Conservation (phyloP, 2,888 invertebrate species). For the Apoda limacodes region DNA sequence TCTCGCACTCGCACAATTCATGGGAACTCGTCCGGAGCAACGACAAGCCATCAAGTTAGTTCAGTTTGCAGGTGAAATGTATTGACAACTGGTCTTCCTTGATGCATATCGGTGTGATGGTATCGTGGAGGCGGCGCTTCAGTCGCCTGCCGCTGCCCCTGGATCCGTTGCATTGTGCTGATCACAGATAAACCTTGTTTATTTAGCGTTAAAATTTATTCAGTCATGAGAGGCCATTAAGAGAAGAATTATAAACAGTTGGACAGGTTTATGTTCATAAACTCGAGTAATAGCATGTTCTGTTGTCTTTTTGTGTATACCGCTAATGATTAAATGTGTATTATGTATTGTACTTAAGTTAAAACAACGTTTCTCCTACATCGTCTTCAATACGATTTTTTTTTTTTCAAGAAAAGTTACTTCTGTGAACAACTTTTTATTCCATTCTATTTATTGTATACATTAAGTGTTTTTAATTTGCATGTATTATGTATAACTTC, state of each 20-base stretch:
- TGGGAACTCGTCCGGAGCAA: constrained; percentile 51
- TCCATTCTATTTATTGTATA: too few relatives aligned
- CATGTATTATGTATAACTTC: too few relatives aligned
- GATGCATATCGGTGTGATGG: constrained; percentile 66
- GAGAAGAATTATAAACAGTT: constrained; percentile 52
- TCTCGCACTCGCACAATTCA: constrained; percentile 55
- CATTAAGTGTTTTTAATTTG: too few relatives aligned
- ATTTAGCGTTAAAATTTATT: constrained; percentile 64
- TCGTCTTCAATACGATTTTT: too few relatives aligned
- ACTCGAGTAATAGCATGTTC: constrained; percentile 39
- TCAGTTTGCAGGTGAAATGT: constrained; percentile 60
- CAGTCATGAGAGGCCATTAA: constrained; percentile 56
- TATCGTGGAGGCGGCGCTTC: constrained; percentile 61
- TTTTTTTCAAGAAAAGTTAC: too few relatives aligned
- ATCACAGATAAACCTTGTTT: constrained; percentile 63
- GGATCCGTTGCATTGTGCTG: constrained; percentile 56
- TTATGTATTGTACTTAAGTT: too few relatives aligned
- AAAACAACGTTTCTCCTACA: too few relatives aligned
- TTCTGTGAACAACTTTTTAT: too few relatives aligned
- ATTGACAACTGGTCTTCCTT: constrained; percentile 70
- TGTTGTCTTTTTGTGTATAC: constrained; percentile 37
- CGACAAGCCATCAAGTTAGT: constrained; percentile 52
- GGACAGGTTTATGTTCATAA: constrained; percentile 53
- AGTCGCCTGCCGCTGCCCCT: constrained; percentile 55
- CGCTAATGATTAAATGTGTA: constrained; percentile 48